phyloP scores from a whole-genome alignment of 2,888 invertebrate genomes.

The Hylaea fasciaria region DNA sequence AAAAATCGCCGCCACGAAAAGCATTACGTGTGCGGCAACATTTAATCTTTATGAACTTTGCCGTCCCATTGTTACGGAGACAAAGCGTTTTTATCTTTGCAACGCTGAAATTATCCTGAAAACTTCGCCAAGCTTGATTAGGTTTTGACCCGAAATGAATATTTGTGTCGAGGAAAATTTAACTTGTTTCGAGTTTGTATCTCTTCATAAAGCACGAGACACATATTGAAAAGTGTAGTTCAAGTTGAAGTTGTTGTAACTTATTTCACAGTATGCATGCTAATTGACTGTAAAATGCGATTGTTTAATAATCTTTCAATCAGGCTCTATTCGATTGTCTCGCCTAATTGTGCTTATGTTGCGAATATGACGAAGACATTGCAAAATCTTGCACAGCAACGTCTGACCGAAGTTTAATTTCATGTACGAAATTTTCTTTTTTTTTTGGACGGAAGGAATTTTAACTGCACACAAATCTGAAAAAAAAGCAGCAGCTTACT shows the following conservation, averaged over 20 bases:
- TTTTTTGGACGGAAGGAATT: too few relatives aligned
- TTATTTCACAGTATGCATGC: neutral
- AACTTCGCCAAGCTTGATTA: constrained; percentile 20
- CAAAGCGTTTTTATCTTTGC: constrained; percentile 32
- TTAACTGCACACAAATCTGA: too few relatives aligned
- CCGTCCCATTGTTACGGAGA: constrained; percentile 23
- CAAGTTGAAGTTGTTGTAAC: constrained; percentile 7
- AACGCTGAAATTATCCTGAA: constrained; percentile 25
- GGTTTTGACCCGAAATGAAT: constrained; percentile 19
- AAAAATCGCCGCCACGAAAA: constrained; percentile 4
- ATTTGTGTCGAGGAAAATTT: constrained; percentile 17
- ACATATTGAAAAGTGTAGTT: constrained; percentile 16
- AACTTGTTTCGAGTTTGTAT: constrained; percentile 17
- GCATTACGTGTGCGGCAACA: constrained; percentile 5
- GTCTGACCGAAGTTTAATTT: too few relatives aligned
- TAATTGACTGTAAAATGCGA: constrained; percentile 14
- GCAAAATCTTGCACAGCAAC: too few relatives aligned
- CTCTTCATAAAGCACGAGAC: constrained; percentile 8
- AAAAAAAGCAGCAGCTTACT: too few relatives aligned
- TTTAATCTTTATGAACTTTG: constrained; percentile 21
- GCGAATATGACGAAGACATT: too few relatives aligned
- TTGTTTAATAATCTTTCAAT: neutral
- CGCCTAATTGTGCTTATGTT: too few relatives aligned
- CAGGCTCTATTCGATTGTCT: too few relatives aligned
- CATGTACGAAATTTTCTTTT: too few relatives aligned